Percentiles rank a stretch among this genome's conserved stretches.
Evolutionary conservation across 2,888 invertebrate species (phyloP).

Genomic region (Drosophila emarginata): DNA sequence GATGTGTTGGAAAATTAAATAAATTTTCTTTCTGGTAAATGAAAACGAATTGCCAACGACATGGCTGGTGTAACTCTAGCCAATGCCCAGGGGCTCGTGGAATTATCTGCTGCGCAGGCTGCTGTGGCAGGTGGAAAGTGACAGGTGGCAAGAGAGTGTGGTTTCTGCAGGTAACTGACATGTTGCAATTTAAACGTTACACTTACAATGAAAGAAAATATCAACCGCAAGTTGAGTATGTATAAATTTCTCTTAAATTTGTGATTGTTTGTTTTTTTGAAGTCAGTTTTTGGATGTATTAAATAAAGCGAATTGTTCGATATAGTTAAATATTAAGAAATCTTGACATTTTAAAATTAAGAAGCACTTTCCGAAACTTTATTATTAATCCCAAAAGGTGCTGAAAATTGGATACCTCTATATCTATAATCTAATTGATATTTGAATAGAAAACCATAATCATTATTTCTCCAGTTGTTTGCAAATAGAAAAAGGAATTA

Average conservation of each 20-base stretch:
- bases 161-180: conserved; percentile 3
- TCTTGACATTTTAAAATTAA: no score
- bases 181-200: conserved; percentile 11
- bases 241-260: neutral
- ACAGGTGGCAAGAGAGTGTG: neutral
- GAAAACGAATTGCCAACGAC: conserved; percentile 34
- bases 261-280: neutral
- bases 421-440: no score
- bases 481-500: no score
- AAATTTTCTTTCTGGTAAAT: conserved; percentile 13
- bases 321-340: no score
- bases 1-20: conserved; percentile 17
- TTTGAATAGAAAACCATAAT: no score
- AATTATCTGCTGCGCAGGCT: neutral
- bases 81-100: neutral
- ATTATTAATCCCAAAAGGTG: no score
- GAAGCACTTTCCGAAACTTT: no score
- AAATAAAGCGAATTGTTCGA: no score
- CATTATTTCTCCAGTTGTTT: no score
- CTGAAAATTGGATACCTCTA: no score
- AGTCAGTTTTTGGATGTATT: neutral
- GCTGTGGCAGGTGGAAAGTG: neutral
- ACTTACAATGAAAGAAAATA: neutral
- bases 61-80: neutral
- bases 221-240: neutral